Evolutionary conservation across 2,888 invertebrate genomes (phyloP).

Genomic region (Epicampocera succincta): DNA sequence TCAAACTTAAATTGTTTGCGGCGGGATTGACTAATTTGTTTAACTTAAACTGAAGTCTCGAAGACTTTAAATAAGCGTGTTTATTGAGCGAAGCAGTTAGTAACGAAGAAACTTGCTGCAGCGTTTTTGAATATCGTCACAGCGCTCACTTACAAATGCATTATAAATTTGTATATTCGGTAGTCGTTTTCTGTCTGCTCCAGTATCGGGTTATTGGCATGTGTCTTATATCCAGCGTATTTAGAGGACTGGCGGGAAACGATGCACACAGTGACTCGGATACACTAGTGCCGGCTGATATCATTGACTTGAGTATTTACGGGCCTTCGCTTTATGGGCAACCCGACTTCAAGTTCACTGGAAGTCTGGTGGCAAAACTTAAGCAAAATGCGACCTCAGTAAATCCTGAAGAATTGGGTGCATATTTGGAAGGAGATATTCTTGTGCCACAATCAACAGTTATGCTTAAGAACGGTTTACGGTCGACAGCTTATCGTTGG

Average conservation of each 20-base stretch:
- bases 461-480: slow-evolving; percentile 84
- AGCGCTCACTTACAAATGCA: slow-evolving; percentile 4
- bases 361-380: slow-evolving; percentile 75
- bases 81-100: slow-evolving; percentile 49
- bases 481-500: slow-evolving; percentile 85
- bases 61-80: slow-evolving; percentile 18
- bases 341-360: slow-evolving; percentile 82
- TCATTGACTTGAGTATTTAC: slow-evolving; percentile 83
- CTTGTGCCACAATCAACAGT: slow-evolving; percentile 83
- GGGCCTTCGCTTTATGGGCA: slow-evolving; percentile 83
- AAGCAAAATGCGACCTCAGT: slow-evolving; percentile 75
- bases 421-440: slow-evolving; percentile 90
- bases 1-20: slow-evolving; percentile 15
- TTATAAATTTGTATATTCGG: slow-evolving; percentile 21
- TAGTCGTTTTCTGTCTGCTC: slow-evolving; percentile 2
- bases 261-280: slow-evolving; percentile 26
- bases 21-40: slow-evolving; percentile 17
- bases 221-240: slow-evolving; percentile 8
- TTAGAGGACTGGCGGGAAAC: slow-evolving; percentile 14
- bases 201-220: not conserved
- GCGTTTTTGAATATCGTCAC: slow-evolving; percentile 31
- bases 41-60: slow-evolving; percentile 3
- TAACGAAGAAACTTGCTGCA: slow-evolving; percentile 17
- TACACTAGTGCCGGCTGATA: slow-evolving; percentile 73
- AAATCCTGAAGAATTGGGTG: slow-evolving; percentile 91